Percentiles rank a stretch among this genome's conserved stretches.
Conservation (phyloP, 2,888 invertebrate species). For the Archaeoteleia sp. region DNA sequence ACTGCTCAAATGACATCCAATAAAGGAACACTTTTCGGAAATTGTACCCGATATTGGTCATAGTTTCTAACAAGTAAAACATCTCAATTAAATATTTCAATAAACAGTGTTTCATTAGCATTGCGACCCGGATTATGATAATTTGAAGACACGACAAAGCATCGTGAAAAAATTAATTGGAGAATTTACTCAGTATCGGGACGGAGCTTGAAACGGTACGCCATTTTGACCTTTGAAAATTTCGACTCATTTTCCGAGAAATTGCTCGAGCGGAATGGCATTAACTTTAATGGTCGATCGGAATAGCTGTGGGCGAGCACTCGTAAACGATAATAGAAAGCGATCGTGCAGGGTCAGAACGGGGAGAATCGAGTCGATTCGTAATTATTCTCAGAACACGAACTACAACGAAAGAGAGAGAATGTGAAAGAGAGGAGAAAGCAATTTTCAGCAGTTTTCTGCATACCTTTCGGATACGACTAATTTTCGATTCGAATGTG, state of each 20-base stretch:
- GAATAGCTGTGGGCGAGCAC: slow-evolving; percentile 4
- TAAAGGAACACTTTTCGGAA: too few relatives aligned
- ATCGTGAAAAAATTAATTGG: too few relatives aligned
- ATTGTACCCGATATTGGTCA: too few relatives aligned
- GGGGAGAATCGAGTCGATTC: slow-evolving; percentile 5
- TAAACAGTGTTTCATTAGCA: too few relatives aligned
- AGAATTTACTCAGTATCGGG: too few relatives aligned
- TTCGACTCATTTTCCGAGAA: slow-evolving; percentile 6
- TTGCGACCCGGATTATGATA: too few relatives aligned
- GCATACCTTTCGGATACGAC: neutral
- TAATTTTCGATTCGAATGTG: neutral
- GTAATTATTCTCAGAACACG: slow-evolving; percentile 10
- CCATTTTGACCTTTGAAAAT: slow-evolving; percentile 9
- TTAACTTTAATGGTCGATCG: slow-evolving; percentile 14
- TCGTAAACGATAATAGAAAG: slow-evolving; percentile 5
- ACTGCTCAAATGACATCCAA: too few relatives aligned
- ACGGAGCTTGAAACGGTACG: neutral
- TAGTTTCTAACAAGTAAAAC: too few relatives aligned
- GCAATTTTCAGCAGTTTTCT: neutral
- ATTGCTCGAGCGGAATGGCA: slow-evolving; percentile 4
- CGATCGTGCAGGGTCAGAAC: slow-evolving; percentile 1
- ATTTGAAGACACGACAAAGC: too few relatives aligned
- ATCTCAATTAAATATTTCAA: too few relatives aligned
- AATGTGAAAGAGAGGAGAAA: slow-evolving; percentile 1
- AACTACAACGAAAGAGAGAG: neutral